phyloP scores from a whole-genome alignment of 2,888 invertebrate genomes.

The Hydraecia micacea region DNA sequence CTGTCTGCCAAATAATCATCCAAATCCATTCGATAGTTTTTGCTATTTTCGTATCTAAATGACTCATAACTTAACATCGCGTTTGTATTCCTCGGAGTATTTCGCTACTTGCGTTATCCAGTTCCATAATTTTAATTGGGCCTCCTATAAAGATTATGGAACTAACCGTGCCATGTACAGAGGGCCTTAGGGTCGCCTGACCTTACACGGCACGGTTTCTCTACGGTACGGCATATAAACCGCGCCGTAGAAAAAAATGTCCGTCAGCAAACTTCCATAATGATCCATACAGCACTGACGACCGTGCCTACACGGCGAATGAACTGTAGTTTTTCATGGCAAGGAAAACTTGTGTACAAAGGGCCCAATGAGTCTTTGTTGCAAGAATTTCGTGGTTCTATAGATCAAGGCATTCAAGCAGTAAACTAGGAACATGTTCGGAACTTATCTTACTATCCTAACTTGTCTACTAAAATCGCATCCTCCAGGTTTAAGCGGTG shows the following conservation, averaged over 20 bases:
- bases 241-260: too few species aligned
- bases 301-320: too few species aligned
- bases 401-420: background rate
- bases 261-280: too few species aligned
- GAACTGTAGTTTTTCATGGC: background rate
- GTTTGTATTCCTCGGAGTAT: background rate
- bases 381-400: background rate
- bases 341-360: background rate
- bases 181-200: too few species aligned
- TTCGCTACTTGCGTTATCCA: background rate
- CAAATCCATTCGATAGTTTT: too few species aligned
- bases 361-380: background rate
- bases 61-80: background rate
- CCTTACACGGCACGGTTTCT: too few species aligned
- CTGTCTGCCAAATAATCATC: too few species aligned
- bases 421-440: background rate
- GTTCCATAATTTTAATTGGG: background rate
- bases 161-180: too few species aligned
- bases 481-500: conserved; percentile 6
- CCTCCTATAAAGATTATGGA: too few species aligned
- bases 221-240: too few species aligned
- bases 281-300: too few species aligned
- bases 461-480: background rate
- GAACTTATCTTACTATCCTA: conserved; percentile 23
- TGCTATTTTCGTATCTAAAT: background rate